Evolutionary conservation across 2,888 invertebrate genomes (phyloP).

Genomic region (Nomada ferruginata): DNA sequence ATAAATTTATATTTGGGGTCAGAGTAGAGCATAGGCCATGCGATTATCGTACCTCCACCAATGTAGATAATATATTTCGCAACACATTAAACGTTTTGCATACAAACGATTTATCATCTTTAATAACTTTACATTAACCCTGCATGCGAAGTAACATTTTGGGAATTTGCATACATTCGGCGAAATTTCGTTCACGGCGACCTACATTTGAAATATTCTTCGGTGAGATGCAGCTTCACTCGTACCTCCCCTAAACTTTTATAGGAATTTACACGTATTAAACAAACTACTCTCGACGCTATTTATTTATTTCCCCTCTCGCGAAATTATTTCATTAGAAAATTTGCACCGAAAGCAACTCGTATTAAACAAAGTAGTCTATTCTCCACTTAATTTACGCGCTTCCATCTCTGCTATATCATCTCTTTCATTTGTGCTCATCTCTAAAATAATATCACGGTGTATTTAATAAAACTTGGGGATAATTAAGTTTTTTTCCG

Average conservation of each 20-base stretch:
- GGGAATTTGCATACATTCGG: slow-evolving; percentile 1
- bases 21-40: no score
- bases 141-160: not conserved
- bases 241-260: not conserved
- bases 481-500: no score
- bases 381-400: not conserved
- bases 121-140: not conserved
- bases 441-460: no score
- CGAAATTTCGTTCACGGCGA: not conserved
- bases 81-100: not conserved
- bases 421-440: no score
- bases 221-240: no score
- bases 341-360: no score
- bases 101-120: not conserved
- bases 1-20: no score
- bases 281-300: not conserved
- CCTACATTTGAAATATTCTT: not conserved
- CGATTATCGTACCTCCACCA: no score
- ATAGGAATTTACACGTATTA: slow-evolving; percentile 4
- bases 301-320: not conserved
- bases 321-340: not conserved
- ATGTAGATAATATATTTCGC: no score
- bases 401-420: no score
- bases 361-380: not conserved
- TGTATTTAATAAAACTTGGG: no score